Evolutionary conservation across 2,797 vertebrate genomes (phyloP).

Genomic region (Pseudocheirus occidentalis): DNA sequence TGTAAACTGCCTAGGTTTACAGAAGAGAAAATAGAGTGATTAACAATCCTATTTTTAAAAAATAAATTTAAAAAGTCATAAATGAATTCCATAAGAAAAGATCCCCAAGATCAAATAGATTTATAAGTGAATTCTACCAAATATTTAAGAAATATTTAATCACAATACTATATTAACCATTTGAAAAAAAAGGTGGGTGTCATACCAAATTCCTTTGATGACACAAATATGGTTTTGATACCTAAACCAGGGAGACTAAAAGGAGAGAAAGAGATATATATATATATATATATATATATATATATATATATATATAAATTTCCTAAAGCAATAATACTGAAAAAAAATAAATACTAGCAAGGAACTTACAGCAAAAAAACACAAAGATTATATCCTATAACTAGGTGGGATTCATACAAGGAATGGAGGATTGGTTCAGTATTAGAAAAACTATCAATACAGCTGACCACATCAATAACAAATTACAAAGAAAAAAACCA

Average conservation of each 20-base stretch:
- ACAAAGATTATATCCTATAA: neutral
- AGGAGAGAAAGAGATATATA: neutral
- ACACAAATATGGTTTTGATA: neutral
- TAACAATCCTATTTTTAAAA: neutral
- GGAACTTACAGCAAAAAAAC: neutral
- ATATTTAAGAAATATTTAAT: neutral
- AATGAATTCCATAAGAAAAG: neutral
- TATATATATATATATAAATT: too few species aligned
- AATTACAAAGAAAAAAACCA: too few species aligned
- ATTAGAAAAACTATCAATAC: neutral
- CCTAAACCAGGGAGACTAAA: neutral
- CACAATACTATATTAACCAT: neutral
- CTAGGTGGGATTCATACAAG: neutral
- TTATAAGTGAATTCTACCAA: neutral
- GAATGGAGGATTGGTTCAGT: neutral
- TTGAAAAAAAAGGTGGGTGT: neutral
- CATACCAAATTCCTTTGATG: neutral
- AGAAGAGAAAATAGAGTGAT: neutral
- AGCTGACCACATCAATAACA: too few species aligned
- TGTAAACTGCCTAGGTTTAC: neutral
- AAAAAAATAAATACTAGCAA: neutral
- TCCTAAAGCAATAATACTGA: neutral
- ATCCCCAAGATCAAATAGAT: neutral
- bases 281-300: neutral
- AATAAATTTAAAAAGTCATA: neutral